Base-by-base conservation (phyloP, 2,888 invertebrate genomes). In the Chymomyza amoena region DNA sequence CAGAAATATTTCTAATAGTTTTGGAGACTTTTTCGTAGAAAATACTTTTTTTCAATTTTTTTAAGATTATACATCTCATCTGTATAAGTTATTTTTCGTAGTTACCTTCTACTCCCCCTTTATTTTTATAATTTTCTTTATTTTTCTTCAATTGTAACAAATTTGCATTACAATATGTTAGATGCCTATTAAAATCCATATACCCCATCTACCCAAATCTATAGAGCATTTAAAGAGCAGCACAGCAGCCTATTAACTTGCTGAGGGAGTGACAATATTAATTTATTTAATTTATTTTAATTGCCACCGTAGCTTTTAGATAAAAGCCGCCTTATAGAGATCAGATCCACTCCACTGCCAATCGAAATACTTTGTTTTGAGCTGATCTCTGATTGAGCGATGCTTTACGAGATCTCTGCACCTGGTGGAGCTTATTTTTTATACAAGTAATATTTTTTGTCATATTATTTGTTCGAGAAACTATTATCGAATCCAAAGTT, bases 271-370 rank as follows among this genome's bases (percentile, higher is more conserved):
- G 89, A 87, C 83, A 88, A 76, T 86, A 90, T 90, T 85, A 90
- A 89, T 90, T 83, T 80, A 86, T 82, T 84, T 84, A 89, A 90
- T 89, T 88, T 89, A 87, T 83, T 89, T 89, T 89, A 89, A 90
- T 89, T 80, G 76, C 80, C 76, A 57, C 76, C 64, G 73, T 74
- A 62, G 73, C 76, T 73, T 63, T 81, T 69, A 81, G 79, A 84
- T 78, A 78, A 78, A 84, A 66, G 83, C 89, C 87, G 89, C 76
- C 18, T 7, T 3, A 4, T 4, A 54, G 25, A 18, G 57, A 25
- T 25, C 13, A 25, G 25, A 7, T 32, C 20, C 25, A 10, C 20
- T 15, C 25, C 10, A 28, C n/a, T 57, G 57, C 20, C 57, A 57
- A 57, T 16, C 6, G 57, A 25, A 57, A 57, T 13, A 45, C 39